Percentiles rank a stretch among this genome's conserved stretches.
These are phyloP conservation scores for Thunnus maccoyii DNA, from an alignment of 2,113 vertebrate species.

Conservation along the genomic window DNA sequence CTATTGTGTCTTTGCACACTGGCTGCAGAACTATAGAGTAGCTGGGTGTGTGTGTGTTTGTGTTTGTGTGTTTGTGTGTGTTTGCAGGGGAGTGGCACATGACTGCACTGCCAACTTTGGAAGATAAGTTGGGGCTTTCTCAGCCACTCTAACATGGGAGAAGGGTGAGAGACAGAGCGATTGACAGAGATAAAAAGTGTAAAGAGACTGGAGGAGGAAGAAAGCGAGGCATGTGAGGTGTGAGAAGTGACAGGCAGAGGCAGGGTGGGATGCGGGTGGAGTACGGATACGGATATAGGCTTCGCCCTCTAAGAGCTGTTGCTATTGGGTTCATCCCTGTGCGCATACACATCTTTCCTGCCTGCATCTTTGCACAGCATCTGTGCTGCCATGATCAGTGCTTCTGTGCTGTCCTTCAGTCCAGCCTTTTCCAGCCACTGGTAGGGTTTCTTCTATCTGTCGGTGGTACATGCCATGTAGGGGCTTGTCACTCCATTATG, in stretches of 20 bases:
- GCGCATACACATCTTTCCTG: too few relatives aligned
- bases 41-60: neutral
- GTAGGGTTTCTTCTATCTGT: too few relatives aligned
- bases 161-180: constrained; percentile 12
- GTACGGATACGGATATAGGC: neutral
- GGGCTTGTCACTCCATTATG: too few relatives aligned
- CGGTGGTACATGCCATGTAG: too few relatives aligned
- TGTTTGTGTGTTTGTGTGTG: neutral
- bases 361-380: too few relatives aligned
- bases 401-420: too few relatives aligned
- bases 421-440: too few relatives aligned
- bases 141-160: constrained; percentile 19
- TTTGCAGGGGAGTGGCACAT: neutral
- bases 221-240: constrained; percentile 17
- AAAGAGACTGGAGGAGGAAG: neutral
- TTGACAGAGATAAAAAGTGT: constrained; percentile 4
- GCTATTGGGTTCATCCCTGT: too few relatives aligned
- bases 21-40: constrained; percentile 13
- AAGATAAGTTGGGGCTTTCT: constrained; percentile 36
- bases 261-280: constrained; percentile 1
- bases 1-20: neutral
- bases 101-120: constrained; percentile 20
- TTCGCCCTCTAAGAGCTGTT: too few relatives aligned
- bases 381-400: too few relatives aligned
- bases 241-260: constrained; percentile 21